These are phyloP conservation scores for Chitala chitala DNA, from an alignment of 2,113 vertebrate genomes.

Conservation along the genomic window DNA sequence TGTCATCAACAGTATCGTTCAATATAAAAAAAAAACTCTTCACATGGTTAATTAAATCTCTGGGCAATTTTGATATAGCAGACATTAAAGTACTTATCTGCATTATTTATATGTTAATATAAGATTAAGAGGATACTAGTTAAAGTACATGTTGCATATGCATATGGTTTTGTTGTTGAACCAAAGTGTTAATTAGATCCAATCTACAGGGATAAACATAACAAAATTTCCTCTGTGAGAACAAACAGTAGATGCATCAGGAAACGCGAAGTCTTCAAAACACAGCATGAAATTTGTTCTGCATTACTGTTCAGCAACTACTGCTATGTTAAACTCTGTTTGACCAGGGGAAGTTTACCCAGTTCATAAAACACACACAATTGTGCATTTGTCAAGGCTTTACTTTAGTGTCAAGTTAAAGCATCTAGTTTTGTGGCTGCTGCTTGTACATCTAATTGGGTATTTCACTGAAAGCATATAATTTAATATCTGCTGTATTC, in stretches of 20 bases:
- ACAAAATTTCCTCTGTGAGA: conserved; percentile 1
- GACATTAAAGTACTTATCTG: neutral
- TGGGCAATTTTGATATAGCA: neutral
- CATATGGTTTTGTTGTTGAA: neutral
- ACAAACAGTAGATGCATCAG: conserved; percentile 4
- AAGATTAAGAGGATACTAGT: conserved; percentile 2
- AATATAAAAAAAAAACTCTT: neutral
- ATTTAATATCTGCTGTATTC: too few species aligned
- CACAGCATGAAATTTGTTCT: conserved; percentile 1
- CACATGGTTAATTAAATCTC: too few species aligned
- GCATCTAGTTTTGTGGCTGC: too few species aligned
- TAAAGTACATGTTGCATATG: neutral
- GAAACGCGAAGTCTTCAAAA: neutral
- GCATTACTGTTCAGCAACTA: neutral
- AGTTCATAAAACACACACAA: neutral
- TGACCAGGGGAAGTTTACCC: neutral
- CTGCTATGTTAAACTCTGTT: neutral
- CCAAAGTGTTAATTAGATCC: conserved; percentile 6
- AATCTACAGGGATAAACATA: conserved; percentile 7
- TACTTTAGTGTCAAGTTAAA: neutral
- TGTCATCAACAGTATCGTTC: neutral
- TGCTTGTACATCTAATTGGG: too few species aligned
- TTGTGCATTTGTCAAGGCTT: neutral
- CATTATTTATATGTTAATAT: neutral
- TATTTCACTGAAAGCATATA: too few species aligned